Evolutionary conservation across 1,140 invertebrate species (phyloP).

Genomic region (Drosophila orosa): DNA sequence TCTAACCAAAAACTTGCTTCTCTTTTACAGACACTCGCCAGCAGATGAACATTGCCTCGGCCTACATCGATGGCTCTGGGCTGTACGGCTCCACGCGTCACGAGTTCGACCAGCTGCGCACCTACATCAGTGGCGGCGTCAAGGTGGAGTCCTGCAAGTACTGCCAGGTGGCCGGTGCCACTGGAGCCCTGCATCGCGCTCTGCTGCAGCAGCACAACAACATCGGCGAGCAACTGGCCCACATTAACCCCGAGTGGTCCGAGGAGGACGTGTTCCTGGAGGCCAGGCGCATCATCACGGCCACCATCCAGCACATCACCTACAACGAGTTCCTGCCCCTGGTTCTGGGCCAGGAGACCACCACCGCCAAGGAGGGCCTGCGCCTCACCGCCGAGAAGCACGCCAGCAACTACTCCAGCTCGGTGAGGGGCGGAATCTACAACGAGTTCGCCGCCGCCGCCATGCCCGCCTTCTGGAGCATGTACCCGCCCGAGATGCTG

Average conservation of each 20-base stretch:
- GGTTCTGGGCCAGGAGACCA: conserved; percentile 87
- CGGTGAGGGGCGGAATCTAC: conserved; percentile 84
- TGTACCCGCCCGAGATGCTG: conserved; percentile 86
- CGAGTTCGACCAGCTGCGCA: conserved; percentile 88
- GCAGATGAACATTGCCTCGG: conserved; percentile 94
- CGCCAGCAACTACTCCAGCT: conserved; percentile 90
- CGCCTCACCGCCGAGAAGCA: conserved; percentile 83
- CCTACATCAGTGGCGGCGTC: conserved; percentile 90
- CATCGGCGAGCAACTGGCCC: conserved; percentile 89
- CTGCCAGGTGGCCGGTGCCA: conserved; percentile 80
- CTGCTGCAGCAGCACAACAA: conserved; percentile 93
- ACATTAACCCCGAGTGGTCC: conserved; percentile 93
- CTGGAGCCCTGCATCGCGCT: conserved; percentile 88
- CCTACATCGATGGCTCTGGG: conserved; percentile 93
- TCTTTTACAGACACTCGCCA: conserved; percentile 87
- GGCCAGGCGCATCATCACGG: conserved; percentile 90
- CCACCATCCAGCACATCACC: conserved; percentile 93
- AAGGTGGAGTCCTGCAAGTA: conserved; percentile 87
- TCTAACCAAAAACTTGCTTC: not conserved
- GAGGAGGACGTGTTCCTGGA: conserved; percentile 93
- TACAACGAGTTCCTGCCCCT: conserved; percentile 94
- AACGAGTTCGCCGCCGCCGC: conserved; percentile 91
- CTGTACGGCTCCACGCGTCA: conserved; percentile 92
- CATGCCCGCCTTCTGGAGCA: conserved; percentile 90
- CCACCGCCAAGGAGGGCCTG: conserved; percentile 80